Evolutionary conservation across 2,113 vertebrate species (phyloP), one percentile per base, ranked within the genome.

Genomic region (Anas platyrhynchos): DNA sequence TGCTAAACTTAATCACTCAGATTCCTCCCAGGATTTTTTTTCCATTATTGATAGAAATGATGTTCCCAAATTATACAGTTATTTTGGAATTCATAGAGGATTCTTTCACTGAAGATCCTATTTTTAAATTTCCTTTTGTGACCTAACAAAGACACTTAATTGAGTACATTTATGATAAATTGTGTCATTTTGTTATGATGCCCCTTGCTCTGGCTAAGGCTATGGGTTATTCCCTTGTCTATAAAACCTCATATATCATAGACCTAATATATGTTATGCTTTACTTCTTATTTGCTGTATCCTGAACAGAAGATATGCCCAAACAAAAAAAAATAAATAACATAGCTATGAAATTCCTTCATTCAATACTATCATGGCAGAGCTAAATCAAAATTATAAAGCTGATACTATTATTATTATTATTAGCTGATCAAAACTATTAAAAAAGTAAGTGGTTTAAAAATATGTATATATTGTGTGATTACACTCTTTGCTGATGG

Each of bases 401-500:
- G 46, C 46, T 48, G 10, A 21, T 48, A 48, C 21, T 48, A 46
- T 46, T 46, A 46, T 44, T 44, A 44, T 46, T 46, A 46, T 46
- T 46, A 48, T 48, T 48, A 72, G 16, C 3, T 54, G 23, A 74
- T 69, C 14, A 66, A 73, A 93, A 41, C 6, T 32, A 16, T 34
- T 38, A n/a, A 83, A 31, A 0, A 31, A 54, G n/a, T 21, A 11
- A 50, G 7, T 43, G 5, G 1, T 56, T 14, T 5, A 6, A 52
- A 59, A 46, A 31, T 58, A 7, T 3, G 61, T 6, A 58, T 44
- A 23, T 26, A 58, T 38, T 73, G 7, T 17, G 71, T 76, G 10
- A 50, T 65, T 3, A 25, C 1, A 5, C 1, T n/a, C 7, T 85
- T n/a, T 50, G 8, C 8, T 85, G 6, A 16, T 3, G 1, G 2